Evolutionary conservation across 2,888 invertebrate genomes (phyloP).

Genomic region (Thysanoteuthis rhombus): DNA sequence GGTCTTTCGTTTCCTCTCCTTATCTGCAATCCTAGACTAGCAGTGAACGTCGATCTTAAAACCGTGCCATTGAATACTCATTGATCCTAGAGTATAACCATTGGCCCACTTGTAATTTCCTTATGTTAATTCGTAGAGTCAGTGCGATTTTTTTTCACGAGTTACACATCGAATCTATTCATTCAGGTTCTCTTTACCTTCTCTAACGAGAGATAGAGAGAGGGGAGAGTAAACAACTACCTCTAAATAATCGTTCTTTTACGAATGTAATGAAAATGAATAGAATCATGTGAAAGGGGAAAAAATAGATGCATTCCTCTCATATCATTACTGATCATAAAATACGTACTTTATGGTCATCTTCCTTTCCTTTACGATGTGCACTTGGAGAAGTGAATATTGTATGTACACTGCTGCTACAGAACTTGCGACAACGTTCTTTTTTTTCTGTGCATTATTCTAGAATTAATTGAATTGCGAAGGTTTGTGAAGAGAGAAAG

Average conservation of each 20-base stretch:
- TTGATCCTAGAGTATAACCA: neutral
- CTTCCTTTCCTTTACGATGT: neutral
- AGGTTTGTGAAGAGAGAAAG: neutral
- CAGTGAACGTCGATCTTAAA: neutral
- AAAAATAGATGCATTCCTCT: neutral
- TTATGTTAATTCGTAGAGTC: neutral
- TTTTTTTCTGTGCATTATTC: neutral
- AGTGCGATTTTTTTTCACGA: neutral
- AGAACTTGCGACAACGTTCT: neutral
- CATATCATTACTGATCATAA: neutral
- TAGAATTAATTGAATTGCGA: neutral
- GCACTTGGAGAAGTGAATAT: neutral
- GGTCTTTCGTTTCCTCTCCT: neutral
- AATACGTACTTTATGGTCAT: neutral
- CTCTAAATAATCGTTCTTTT: too few species aligned
- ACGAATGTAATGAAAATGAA: neutral
- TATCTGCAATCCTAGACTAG: neutral
- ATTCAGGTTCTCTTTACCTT: neutral
- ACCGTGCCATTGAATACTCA: neutral
- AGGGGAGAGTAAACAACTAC: neutral
- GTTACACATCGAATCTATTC: neutral
- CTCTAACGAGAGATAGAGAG: neutral
- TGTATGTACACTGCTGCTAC: neutral
- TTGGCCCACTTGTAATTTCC: neutral
- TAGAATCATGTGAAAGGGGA: neutral